Evolutionary conservation across 35 echinoderm and acorn worm genomes (phyloP), one percentile per base, ranked within the genome.

Genomic region (Hemicentrotus pulcherrimus): DNA sequence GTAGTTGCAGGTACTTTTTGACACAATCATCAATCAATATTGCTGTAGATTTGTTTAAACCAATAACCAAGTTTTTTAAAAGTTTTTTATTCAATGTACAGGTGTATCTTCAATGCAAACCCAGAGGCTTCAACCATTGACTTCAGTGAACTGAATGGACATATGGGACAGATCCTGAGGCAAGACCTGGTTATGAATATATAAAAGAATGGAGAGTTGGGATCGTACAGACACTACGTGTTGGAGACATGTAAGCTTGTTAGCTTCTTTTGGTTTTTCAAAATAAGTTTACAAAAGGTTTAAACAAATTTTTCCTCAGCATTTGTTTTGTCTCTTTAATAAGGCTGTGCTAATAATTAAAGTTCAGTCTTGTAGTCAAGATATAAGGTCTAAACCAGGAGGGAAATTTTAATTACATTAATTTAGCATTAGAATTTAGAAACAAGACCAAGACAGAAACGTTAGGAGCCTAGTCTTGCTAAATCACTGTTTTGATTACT

Each of bases 81-180:
- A n/a, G n/a, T 28, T 4, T 3, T 28, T 28, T 78, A 4, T 28
- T 78, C 19, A 4, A 78, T 78, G 22, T 5, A 78, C 65, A 98
- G 97, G 58, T 98, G 97, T 46, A 97, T 98, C 85, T 98, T 98
- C 86, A 98, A 98, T 96, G 96, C 95, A 32, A 95, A 85, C 65
- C 48, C 50, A 3, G 61, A 91, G 19, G 8, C 91, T 28, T 52
- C 47, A 19, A n/a, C 92, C 16, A 28, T 48, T 15, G 96, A 97
- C 86, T 46, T 97, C 7, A 94, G 70, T 30, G 48, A 91, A 86
- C 12, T 94, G 91, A 58, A 41, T 41, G 78, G 31, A 45, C 86
- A 58, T 35, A 30, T 95, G 52, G 86, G 95, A 31, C 19, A 10
- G 0, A 85, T 96, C 88, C 85, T 92, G 8, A 96, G 85, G 5